A percentile compares a stretch with the other conserved stretches of the same genome.
phyloP scores from a whole-genome alignment of 2,797 vertebrate genomes.

The Silurus aristotelis region DNA sequence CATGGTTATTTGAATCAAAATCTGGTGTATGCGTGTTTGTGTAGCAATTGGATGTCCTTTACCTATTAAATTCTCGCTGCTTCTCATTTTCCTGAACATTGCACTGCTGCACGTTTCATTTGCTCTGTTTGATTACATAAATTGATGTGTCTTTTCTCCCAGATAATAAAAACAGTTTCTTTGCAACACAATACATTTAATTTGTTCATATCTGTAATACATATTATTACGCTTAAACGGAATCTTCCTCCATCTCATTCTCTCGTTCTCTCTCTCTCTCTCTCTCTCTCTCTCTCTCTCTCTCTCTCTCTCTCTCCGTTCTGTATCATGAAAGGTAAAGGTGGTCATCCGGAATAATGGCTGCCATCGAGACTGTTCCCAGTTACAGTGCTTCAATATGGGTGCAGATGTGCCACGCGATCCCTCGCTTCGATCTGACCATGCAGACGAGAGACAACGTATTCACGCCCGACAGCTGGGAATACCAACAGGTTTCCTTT shows the following conservation, averaged over 20 bases:
- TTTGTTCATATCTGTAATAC: background rate
- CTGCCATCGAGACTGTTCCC: constrained; percentile 76
- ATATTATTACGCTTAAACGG: too few relatives aligned
- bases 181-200: background rate
- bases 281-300: constrained; percentile 25
- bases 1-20: background rate
- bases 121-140: constrained; percentile 28
- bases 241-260: background rate
- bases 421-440: constrained; percentile 79
- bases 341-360: constrained; percentile 67
- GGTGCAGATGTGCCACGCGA: constrained; percentile 79
- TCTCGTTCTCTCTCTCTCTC: constrained; percentile 34
- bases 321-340: constrained; percentile 56
- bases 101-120: constrained; percentile 1
- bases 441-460: constrained; percentile 79
- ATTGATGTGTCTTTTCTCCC: background rate
- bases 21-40: constrained; percentile 44
- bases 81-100: background rate
- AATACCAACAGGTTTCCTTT: constrained; percentile 80
- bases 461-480: constrained; percentile 81
- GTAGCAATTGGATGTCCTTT: background rate
- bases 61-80: constrained; percentile 59
- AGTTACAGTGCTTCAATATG: constrained; percentile 79
- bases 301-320: constrained; percentile 35
- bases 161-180: background rate